Evolutionary conservation across 2,113 vertebrate species (phyloP), one percentile per base, ranked within the genome.

Genomic region (Rhegmatorhina hoffmannsi): DNA sequence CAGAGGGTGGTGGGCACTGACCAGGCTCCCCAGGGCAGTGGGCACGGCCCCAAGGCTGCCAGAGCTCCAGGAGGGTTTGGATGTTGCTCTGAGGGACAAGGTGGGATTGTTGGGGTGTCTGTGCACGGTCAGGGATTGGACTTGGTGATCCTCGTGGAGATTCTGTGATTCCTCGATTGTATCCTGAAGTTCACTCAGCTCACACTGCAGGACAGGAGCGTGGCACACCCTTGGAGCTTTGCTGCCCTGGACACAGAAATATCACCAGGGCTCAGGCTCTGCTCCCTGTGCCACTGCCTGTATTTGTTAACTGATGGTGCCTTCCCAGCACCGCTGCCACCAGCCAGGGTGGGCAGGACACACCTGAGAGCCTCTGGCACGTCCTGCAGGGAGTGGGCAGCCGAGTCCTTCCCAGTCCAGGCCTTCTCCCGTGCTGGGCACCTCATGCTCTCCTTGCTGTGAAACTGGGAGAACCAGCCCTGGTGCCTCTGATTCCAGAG

Each of bases 391-490:
- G 55, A n/a, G 33, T 33, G 55, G 0, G 25, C 33, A 50, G 46
- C 2, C 2, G 12, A 44, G 46, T 36, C 23, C 43, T 99, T 96
- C 98, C 94, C 98, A 98, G 90, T 98, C 97, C 63, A 98, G 78
- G 13, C 90, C 34, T n/a, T 82, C 82, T 98, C 93, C 3, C 91
- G 98, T 56, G 47, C 95, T 0, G 89, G 87, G 55, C 28, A 11
- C 28, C 10, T 53, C 28, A 98, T 96, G 94, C 98, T 99, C 94
- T 98, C 98, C 68, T 98, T 34, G 0, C 98, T 98, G 97, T 98
- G 40, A 9, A 40, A 40, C 97, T 99, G 98, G 72, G 97, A 97
- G 33, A 83, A 99, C 98, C 98, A 99, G 95, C 98, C 98, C 43
- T 98, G 68, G 95, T 98, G 98, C 82, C 97, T 98, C 94, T 96